Evolutionary conservation across 2,888 invertebrate species (phyloP).

Genomic region (Netelia inedita): DNA sequence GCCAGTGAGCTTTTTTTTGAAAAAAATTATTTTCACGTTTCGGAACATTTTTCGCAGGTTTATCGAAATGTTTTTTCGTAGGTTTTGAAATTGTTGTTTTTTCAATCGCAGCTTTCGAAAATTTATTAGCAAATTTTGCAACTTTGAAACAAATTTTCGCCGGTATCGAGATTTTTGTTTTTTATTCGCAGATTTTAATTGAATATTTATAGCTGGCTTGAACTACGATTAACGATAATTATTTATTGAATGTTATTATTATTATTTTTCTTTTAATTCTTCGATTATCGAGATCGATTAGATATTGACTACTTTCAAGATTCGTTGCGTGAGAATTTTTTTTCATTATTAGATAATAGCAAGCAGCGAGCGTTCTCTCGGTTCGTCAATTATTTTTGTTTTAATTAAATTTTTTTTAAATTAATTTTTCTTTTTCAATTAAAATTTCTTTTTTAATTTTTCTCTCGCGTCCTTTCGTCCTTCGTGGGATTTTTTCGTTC

Average conservation of each 20-base stretch:
- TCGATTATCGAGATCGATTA: slow-evolving; percentile 70
- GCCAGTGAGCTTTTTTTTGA: not conserved
- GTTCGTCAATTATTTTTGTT: slow-evolving; percentile 38
- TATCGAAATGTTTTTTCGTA: slow-evolving; percentile 19
- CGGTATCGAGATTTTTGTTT: slow-evolving; percentile 17
- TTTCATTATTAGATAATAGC: slow-evolving; percentile 62
- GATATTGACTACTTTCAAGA: slow-evolving; percentile 81
- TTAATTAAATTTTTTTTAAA: slow-evolving; percentile 28
- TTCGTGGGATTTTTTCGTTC: slow-evolving; percentile 26
- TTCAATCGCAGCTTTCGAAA: not conserved
- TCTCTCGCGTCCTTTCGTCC: slow-evolving; percentile 9
- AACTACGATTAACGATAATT: slow-evolving; percentile 48
- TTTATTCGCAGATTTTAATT: slow-evolving; percentile 20
- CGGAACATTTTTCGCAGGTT: slow-evolving; percentile 24
- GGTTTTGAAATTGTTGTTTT: not conserved
- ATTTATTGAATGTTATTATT: slow-evolving; percentile 15
- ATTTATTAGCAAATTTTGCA: not conserved
- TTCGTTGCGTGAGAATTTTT: slow-evolving; percentile 79
- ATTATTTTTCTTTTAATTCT: not conserved
- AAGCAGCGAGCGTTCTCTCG: slow-evolving; percentile 56
- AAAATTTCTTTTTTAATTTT: slow-evolving; percentile 35
- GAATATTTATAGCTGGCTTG: slow-evolving; percentile 61
- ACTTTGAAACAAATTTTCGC: not conserved
- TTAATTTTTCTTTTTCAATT: no score
- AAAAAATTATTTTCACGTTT: slow-evolving; percentile 33